A percentile compares a stretch with the other conserved stretches of the same genome.
Conservation (phyloP, 37 sponge, comb jelly and placozoan species). For the Oopsacas minuta region DNA sequence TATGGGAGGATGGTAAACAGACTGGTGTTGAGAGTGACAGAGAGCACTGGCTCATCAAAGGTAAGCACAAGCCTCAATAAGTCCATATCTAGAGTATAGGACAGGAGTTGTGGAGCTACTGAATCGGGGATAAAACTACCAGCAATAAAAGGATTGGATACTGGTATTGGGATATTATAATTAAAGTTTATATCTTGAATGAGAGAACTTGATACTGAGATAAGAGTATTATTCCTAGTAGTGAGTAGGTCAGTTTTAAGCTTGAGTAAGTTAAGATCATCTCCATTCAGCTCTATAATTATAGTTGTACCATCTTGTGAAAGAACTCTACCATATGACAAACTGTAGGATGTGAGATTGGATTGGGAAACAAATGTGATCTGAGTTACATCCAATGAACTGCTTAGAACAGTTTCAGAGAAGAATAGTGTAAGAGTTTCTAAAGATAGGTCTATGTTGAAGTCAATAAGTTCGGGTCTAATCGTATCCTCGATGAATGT, state of each 20-base stretch:
- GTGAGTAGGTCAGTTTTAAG: slow-evolving; percentile 54
- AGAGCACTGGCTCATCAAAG: slow-evolving; percentile 51
- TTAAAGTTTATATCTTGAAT: neutral
- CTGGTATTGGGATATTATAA: neutral
- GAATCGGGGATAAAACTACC: neutral
- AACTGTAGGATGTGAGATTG: neutral
- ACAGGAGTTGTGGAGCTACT: slow-evolving; percentile 23
- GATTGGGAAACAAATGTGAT: slow-evolving; percentile 35
- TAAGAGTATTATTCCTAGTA: neutral
- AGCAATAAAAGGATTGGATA: neutral
- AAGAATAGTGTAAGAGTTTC: slow-evolving; percentile 59
- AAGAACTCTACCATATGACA: neutral
- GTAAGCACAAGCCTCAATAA: slow-evolving; percentile 32
- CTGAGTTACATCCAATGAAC: slow-evolving; percentile 40
- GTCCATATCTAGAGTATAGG: slow-evolving; percentile 43
- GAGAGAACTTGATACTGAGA: neutral
- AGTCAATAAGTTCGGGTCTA: slow-evolving; percentile 34
- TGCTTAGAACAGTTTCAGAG: slow-evolving; percentile 57
- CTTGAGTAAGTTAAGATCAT: slow-evolving; percentile 55
- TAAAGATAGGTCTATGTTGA: neutral
- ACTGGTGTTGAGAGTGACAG: slow-evolving; percentile 30
- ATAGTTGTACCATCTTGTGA: slow-evolving; percentile 32
- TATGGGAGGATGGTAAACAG: slow-evolving; percentile 44
- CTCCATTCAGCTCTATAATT: slow-evolving; percentile 22
- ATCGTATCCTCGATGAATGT: slow-evolving; percentile 33